Percentiles rank a stretch among this genome's conserved stretches.
phyloP scores from a whole-genome alignment of 2,113 vertebrate genomes.

The Caranx melampygus region DNA sequence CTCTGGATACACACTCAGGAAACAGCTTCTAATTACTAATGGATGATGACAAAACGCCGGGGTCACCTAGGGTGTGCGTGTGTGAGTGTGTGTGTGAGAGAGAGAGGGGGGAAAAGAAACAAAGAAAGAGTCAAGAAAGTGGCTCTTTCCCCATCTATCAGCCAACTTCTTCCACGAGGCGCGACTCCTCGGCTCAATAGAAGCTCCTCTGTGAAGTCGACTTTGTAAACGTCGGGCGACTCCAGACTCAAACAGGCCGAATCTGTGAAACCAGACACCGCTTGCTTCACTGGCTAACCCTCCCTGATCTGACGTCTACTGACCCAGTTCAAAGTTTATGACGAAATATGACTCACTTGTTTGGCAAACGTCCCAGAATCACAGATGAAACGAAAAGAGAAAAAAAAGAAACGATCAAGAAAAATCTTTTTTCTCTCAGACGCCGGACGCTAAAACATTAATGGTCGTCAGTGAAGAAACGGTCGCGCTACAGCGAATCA shows the following conservation, averaged over 20 bases:
- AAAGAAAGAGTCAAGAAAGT: conserved; percentile 37
- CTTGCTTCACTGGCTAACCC: neutral
- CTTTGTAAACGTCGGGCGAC: neutral
- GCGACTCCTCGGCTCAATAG: neutral
- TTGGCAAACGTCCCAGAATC: conserved; percentile 8
- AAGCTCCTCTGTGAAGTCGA: neutral
- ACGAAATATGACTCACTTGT: neutral
- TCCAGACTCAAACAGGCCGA: neutral
- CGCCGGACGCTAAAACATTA: conserved; percentile 6
- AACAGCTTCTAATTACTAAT: conserved; percentile 77
- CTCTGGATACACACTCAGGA: conserved; percentile 73
- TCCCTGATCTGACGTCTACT: neutral
- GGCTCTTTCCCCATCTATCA: conserved; percentile 25
- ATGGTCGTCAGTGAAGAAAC: neutral
- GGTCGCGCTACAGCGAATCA: neutral
- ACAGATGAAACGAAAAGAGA: neutral
- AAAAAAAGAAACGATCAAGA: neutral
- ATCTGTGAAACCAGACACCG: neutral
- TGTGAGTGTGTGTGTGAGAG: neutral
- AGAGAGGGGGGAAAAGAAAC: conserved; percentile 16
- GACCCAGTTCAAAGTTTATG: neutral
- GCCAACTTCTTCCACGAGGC: conserved; percentile 16
- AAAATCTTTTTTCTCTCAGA: conserved; percentile 3
- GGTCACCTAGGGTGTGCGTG: conserved; percentile 65
- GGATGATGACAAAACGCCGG: conserved; percentile 67